Percentiles rank a stretch among this genome's conserved stretches.
Evolutionary conservation across 2,797 vertebrate genomes (phyloP).

Genomic region (Clarias platycephalus): DNA sequence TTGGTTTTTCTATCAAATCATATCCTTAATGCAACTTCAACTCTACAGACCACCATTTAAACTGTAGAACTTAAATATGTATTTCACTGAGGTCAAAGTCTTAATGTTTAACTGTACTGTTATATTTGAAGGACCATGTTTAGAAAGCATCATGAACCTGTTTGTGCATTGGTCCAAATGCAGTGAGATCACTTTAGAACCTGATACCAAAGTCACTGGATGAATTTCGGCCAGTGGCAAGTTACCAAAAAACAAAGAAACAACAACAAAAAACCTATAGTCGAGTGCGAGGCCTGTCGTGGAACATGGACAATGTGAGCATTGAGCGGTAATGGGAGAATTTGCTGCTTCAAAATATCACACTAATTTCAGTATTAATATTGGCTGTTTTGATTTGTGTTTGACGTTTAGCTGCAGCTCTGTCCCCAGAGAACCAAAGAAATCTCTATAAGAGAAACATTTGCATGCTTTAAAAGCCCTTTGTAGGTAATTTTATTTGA

Average conservation of each 20-base stretch:
- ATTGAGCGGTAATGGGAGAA: conserved; percentile 9
- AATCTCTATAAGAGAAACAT: conserved; percentile 76
- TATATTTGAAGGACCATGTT: background rate
- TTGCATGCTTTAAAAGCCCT: conserved; percentile 66
- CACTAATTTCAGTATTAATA: conserved; percentile 49
- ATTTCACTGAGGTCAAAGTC: background rate
- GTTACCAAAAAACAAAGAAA: background rate
- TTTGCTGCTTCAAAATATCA: conserved; percentile 39
- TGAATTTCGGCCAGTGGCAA: background rate
- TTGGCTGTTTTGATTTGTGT: conserved; percentile 31
- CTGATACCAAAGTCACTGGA: background rate
- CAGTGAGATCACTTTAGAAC: conserved; percentile 6
- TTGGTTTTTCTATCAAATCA: conserved; percentile 14
- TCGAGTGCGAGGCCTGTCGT: background rate
- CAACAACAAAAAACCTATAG: background rate
- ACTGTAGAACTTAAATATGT: conserved; percentile 1
- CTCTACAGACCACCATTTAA: conserved; percentile 1
- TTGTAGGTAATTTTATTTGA: conserved; percentile 57
- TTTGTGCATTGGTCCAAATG: background rate
- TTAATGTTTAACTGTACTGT: conserved; percentile 4
- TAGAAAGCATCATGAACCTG: background rate
- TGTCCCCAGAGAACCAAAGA: conserved; percentile 67
- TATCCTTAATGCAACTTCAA: background rate
- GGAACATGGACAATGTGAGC: conserved; percentile 6
- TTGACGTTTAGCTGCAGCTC: conserved; percentile 23